Evolutionary conservation across 1,140 invertebrate genomes (phyloP).

Genomic region (Linepithema humile): DNA sequence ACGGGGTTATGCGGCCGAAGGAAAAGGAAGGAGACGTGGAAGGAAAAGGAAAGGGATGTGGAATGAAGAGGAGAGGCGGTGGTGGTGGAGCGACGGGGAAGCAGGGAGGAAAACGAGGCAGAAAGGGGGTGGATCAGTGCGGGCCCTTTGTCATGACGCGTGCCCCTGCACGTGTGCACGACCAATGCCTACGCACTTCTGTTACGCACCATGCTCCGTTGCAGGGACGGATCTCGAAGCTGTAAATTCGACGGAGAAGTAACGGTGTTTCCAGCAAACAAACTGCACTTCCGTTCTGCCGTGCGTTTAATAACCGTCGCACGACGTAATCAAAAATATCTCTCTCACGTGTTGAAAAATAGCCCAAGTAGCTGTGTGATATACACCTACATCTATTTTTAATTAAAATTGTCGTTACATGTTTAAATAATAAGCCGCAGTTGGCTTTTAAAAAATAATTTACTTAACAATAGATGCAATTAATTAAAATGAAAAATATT

Average conservation of each 20-base stretch:
- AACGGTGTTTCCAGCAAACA: not conserved
- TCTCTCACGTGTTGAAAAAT: no score
- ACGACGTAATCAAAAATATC: not conserved
- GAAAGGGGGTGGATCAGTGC: slow-evolving; percentile 73
- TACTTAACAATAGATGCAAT: no score
- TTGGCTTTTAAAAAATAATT: no score
- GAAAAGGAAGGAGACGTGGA: slow-evolving; percentile 22
- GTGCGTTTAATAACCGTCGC: not conserved
- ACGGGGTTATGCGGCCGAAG: slow-evolving; percentile 5
- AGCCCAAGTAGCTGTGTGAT: no score
- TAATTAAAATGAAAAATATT: no score
- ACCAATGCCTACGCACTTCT: slow-evolving; percentile 77
- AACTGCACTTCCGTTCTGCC: not conserved
- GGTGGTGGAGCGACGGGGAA: not conserved
- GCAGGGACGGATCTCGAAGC: slow-evolving; percentile 54
- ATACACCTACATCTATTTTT: no score
- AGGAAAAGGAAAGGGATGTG: slow-evolving; percentile 43
- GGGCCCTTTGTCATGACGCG: slow-evolving; percentile 80
- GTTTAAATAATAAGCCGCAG: no score
- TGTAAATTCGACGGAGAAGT: slow-evolving; percentile 46
- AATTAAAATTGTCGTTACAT: no score
- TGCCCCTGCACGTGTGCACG: slow-evolving; percentile 80
- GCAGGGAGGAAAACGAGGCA: slow-evolving; percentile 53
- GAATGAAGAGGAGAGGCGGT: slow-evolving; percentile 43
- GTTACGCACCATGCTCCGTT: slow-evolving; percentile 61